phyloP scores from a whole-genome alignment of 1,140 invertebrate genomes.

The Philopotamus ludificatus region DNA sequence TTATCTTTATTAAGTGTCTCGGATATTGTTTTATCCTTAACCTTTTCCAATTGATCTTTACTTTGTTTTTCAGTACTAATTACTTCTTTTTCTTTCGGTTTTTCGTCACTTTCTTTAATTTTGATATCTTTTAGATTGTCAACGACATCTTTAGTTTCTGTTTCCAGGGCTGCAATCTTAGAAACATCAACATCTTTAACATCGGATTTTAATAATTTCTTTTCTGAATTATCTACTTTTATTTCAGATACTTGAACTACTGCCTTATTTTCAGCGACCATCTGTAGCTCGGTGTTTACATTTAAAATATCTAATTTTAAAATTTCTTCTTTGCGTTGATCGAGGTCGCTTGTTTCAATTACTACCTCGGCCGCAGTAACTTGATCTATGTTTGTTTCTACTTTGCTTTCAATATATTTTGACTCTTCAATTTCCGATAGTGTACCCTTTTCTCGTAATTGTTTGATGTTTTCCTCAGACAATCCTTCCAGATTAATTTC shows the following conservation, averaged over 20 bases:
- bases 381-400: conserved; percentile 9
- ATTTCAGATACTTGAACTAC: too few relatives aligned
- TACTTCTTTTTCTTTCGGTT: conserved; percentile 36
- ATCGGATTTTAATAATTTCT: not conserved
- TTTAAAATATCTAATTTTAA: not conserved
- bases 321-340: conserved; percentile 1
- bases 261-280: too few relatives aligned
- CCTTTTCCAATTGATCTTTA: not conserved
- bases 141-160: conserved; percentile 4
- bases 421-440: not conserved
- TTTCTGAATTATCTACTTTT: not conserved
- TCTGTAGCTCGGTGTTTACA: too few relatives aligned
- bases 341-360: not conserved
- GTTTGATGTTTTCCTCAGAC: not conserved
- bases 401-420: conserved; percentile 2
- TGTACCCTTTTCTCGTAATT: not conserved
- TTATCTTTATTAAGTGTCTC: not conserved
- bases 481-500: not conserved
- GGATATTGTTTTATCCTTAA: not conserved
- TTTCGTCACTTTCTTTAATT: conserved; percentile 39
- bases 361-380: not conserved
- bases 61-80: not conserved
- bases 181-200: too few relatives aligned
- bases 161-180: too few relatives aligned
- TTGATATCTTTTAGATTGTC: not conserved